Base-by-base conservation (phyloP, 1,140 invertebrate species). In the Drosophila kohkoa region DNA sequence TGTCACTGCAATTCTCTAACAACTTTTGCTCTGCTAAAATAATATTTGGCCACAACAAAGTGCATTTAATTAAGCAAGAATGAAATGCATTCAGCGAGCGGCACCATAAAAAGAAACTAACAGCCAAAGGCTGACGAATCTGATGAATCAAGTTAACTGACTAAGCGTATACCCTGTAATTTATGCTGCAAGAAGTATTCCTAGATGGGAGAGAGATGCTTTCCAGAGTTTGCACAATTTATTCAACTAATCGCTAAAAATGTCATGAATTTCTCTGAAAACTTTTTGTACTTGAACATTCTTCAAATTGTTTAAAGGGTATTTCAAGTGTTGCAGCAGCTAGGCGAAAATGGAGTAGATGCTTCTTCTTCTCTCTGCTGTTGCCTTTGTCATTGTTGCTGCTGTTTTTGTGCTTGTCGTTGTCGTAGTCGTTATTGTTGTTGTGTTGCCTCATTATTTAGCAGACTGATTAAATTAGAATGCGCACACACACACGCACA, bases 381-480 rank as follows among this genome's bases (percentile, higher is more conserved):
- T 58, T 75, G 58, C 35, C 38, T 30, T 51, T 58, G 66, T 55
- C 35, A 38, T 51, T 65, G 43, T 43, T 59, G 70, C 2, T 54
- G 63, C 8, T 38, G 35, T 38, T 10, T 38, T 38, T 35, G 65
- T 16, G 2, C 10, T 41, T 48, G n/a, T 41, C n/a, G 38, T 3
- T 38, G 43, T 32, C 49, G 62, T 11, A 43, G 45, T 15, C 51
- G 38, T 1, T 62, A 28, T 15, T 60, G 62, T 43, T 70, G 54
- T 62, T 60, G 57, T 75, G 76, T 64, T 85, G 78, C 76, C 82
- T 79, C 77, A 87, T 87, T 87, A 87, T 87, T 87, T 87, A 82
- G 74, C 73, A 88, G 70, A 62, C 79, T 87, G 79, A 88, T 87
- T 88, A 77, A 82, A 87, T 88, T 88, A 88, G 83, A 75, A 87